Conservation (phyloP, 2,888 invertebrate genomes). For the Malthinus seriepunctatus region DNA sequence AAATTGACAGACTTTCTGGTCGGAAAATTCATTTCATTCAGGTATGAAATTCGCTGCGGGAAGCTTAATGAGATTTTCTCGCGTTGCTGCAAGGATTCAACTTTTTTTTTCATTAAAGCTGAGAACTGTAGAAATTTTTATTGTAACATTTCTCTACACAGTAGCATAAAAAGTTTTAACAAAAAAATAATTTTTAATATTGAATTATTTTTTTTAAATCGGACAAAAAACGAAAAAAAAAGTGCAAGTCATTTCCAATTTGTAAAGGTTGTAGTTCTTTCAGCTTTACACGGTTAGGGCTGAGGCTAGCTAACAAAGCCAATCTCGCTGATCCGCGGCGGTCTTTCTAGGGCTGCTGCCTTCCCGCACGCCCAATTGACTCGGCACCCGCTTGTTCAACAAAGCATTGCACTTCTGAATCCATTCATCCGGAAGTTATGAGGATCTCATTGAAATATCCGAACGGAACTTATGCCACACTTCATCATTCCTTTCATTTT, state of each 20-base stretch:
- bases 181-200: not conserved
- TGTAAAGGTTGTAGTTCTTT: constrained; percentile 41
- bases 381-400: constrained; percentile 45
- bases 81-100: constrained; percentile 31
- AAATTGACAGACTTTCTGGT: constrained; percentile 42
- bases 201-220: not conserved
- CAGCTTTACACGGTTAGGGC: constrained; percentile 42
- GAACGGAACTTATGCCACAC: constrained; percentile 48
- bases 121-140: constrained; percentile 34
- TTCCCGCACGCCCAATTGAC: constrained; percentile 50
- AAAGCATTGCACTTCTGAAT: constrained; percentile 45
- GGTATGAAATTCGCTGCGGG: constrained; percentile 40
- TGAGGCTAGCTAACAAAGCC: constrained; percentile 49
- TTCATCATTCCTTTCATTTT: constrained; percentile 44
- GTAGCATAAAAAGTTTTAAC: not conserved
- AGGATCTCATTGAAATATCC: constrained; percentile 54
- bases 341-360: constrained; percentile 35
- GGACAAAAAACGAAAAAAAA: not conserved
- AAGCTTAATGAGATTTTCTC: constrained; percentile 44
- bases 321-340: constrained; percentile 46
- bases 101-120: constrained; percentile 39
- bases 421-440: constrained; percentile 53
- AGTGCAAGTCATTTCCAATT: constrained; percentile 17
- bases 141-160: not conserved
- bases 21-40: constrained; percentile 41